Evolutionary conservation across 1,140 invertebrate genomes (phyloP).

Genomic region (Calephelis nemesis): DNA sequence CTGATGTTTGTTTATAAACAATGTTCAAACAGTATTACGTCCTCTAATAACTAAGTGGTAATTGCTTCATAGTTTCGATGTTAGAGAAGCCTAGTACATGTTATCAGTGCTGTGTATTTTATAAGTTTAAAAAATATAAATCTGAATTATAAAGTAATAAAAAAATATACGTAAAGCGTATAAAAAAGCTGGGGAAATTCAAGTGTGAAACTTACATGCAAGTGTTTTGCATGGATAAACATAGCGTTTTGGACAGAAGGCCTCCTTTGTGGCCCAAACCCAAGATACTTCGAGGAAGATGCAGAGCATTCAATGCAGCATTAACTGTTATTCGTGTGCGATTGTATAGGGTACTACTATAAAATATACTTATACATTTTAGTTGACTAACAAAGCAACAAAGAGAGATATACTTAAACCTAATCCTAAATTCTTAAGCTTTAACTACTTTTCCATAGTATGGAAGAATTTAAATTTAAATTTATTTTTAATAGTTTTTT

Average conservation of each 20-base stretch:
- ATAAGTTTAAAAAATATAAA: neutral
- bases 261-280: conserved; percentile 17
- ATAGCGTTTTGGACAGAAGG: neutral
- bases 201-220: neutral
- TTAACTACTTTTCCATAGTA: no score
- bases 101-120: neutral
- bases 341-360: conserved; percentile 4
- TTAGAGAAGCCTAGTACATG: neutral
- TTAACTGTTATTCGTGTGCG: neutral
- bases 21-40: neutral
- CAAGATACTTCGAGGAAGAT: conserved; percentile 3
- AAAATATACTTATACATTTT: no score
- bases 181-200: conserved; percentile 5
- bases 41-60: neutral
- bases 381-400: no score
- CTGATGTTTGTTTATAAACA: conserved; percentile 16
- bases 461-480: no score
- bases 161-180: neutral
- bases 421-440: no score
- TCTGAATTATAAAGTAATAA: neutral
- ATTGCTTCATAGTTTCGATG: neutral
- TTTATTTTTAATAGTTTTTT: no score
- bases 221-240: neutral
- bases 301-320: conserved; percentile 1
- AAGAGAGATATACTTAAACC: no score